Percentiles rank a stretch among this genome's conserved stretches.
Conservation (phyloP, 1,140 invertebrate species). For the Cardiocondyla obscurior region DNA sequence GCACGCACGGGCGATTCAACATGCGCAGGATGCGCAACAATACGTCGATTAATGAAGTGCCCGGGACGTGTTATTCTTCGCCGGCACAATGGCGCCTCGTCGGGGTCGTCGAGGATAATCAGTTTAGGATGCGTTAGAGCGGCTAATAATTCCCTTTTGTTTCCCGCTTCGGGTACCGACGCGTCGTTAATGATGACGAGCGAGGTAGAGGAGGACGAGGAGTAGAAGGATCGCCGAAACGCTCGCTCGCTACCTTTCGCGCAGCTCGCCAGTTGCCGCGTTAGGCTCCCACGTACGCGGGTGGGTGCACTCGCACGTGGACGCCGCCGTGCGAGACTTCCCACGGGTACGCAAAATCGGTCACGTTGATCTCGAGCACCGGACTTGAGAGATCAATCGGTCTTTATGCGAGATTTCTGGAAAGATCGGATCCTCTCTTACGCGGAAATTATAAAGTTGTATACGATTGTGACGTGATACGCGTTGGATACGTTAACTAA, state of each 20-base stretch:
- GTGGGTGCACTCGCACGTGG: not conserved
- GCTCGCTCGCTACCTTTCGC: conserved; percentile 34
- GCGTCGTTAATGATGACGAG: conserved; percentile 65
- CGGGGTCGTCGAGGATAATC: conserved; percentile 70
- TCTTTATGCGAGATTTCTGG: not conserved
- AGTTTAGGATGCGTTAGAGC: conserved; percentile 73
- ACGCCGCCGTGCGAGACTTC: not conserved
- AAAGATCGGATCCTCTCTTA: conserved; percentile 34
- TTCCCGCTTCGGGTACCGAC: conserved; percentile 38
- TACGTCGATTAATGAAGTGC: conserved; percentile 76
- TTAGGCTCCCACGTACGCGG: conserved; percentile 24
- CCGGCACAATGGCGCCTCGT: conserved; percentile 67
- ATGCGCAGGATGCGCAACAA: conserved; percentile 61
- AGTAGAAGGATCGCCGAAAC: conserved; percentile 21
- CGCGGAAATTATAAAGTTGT: not conserved
- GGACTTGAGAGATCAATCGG: conserved; percentile 8
- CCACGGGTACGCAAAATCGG: not conserved
- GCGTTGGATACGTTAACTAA: not conserved
- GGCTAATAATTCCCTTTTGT: conserved; percentile 76
- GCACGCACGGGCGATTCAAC: conserved; percentile 34
- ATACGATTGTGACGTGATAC: not conserved
- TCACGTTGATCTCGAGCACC: conserved; percentile 22
- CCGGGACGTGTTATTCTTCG: conserved; percentile 66
- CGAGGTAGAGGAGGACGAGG: conserved; percentile 34
- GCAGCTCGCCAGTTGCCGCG: conserved; percentile 23